Conservation (phyloP, 35 echinoderm and acorn worm species). For the Lytechinus variegatus region DNA sequence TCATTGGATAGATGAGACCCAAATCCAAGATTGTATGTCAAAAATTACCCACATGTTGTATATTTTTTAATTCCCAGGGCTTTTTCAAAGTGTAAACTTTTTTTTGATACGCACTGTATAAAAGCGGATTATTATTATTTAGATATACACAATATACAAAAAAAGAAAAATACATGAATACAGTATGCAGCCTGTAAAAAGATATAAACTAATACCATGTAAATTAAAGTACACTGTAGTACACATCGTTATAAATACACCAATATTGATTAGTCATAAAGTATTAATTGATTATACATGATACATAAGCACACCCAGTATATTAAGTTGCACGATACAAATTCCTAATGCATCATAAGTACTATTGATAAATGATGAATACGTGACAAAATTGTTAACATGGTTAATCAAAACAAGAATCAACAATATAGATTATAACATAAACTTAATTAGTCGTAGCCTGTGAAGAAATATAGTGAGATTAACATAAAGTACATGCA, state of each 20-base stretch:
- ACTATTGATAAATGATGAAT: background rate
- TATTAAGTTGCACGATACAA: background rate
- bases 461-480: background rate
- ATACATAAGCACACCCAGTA: background rate
- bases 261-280: background rate
- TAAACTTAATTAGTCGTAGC: background rate
- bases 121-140: too few relatives aligned
- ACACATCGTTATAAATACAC: too few relatives aligned
- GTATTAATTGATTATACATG: background rate
- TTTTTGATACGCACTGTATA: too few relatives aligned
- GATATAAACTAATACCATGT: background rate
- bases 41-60: too few relatives aligned
- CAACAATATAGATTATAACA: background rate
- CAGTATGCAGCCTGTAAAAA: background rate
- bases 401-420: background rate
- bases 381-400: background rate
- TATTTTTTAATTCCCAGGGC: too few relatives aligned
- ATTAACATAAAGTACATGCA: too few relatives aligned
- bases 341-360: background rate
- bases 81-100: too few relatives aligned
- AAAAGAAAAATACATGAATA: background rate
- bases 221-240: too few relatives aligned
- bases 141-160: too few relatives aligned
- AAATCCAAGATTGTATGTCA: too few relatives aligned
- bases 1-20: too few relatives aligned